Conservation (phyloP, 2,797 vertebrate genomes). For the Sarcophilus harrisii region DNA sequence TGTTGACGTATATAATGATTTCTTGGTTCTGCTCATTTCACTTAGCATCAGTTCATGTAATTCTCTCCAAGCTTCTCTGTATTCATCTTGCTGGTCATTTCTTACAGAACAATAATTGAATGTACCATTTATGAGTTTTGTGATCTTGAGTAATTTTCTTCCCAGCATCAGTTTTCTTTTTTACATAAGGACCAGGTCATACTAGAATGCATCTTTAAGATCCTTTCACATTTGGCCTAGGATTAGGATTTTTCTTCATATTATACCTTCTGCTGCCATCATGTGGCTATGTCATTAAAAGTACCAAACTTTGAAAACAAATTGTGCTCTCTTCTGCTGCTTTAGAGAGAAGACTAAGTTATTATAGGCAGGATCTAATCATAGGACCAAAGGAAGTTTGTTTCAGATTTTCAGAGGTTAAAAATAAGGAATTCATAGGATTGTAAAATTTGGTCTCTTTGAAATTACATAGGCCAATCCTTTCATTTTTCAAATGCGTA, state of each 20-base stretch:
- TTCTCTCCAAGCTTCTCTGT: too few species aligned
- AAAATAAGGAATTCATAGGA: background rate
- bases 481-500: background rate
- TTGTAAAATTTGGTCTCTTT: background rate
- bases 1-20: too few species aligned
- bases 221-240: background rate
- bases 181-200: background rate
- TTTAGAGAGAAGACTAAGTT: conserved; percentile 37
- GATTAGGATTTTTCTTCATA: background rate
- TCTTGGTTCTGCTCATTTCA: too few species aligned
- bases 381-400: background rate
- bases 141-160: background rate
- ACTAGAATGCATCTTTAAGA: background rate
- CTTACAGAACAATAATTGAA: too few species aligned
- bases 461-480: background rate
- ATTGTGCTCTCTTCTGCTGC: background rate
- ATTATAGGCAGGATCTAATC: background rate
- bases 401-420: background rate
- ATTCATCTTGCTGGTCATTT: too few species aligned
- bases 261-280: conserved; percentile 46
- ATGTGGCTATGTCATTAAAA: conserved; percentile 17
- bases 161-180: background rate
- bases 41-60: too few species aligned
- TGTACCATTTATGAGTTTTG: background rate
- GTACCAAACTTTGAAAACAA: conserved; percentile 7